Conservation (phyloP, 1,140 invertebrate genomes). For the Trichonephila clavipes region DNA sequence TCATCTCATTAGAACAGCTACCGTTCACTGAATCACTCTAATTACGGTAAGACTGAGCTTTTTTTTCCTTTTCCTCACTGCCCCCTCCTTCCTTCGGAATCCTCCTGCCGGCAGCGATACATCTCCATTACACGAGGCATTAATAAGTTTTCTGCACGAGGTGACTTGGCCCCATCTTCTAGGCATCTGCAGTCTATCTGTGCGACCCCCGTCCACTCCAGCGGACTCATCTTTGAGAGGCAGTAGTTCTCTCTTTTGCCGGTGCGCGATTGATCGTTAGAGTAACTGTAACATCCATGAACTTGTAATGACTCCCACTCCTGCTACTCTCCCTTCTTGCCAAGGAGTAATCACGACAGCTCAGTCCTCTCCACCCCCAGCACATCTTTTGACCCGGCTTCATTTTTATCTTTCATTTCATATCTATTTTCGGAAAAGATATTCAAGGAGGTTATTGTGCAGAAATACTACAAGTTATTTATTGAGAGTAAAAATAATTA, state of each 20-base stretch:
- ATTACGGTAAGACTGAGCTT: conserved; percentile 52
- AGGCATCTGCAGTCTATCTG: conserved; percentile 33
- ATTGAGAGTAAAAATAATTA: too few relatives aligned
- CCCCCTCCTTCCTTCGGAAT: background rate
- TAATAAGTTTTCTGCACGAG: conserved; percentile 76
- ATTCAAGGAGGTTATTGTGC: background rate
- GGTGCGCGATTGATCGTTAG: conserved; percentile 63
- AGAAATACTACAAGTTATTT: background rate
- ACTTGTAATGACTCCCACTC: conserved; percentile 64
- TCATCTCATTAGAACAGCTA: conserved; percentile 75
- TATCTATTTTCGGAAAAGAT: background rate
- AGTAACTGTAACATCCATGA: conserved; percentile 66
- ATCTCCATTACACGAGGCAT: conserved; percentile 73
- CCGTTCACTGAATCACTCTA: conserved; percentile 74
- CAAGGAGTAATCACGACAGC: conserved; percentile 33
- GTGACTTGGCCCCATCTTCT: conserved; percentile 49
- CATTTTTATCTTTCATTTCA: background rate
- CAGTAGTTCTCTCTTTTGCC: conserved; percentile 23
- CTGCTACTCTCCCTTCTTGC: background rate
- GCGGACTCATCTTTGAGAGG: conserved; percentile 71
- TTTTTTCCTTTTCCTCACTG: background rate
- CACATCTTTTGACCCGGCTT: background rate
- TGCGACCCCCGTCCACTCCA: conserved; percentile 59
- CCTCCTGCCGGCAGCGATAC: conserved; percentile 52
- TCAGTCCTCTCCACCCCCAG: background rate